These are phyloP conservation scores for Oreotrochilus melanogaster DNA, from an alignment of 2,113 vertebrate genomes.

Conservation along the genomic window DNA sequence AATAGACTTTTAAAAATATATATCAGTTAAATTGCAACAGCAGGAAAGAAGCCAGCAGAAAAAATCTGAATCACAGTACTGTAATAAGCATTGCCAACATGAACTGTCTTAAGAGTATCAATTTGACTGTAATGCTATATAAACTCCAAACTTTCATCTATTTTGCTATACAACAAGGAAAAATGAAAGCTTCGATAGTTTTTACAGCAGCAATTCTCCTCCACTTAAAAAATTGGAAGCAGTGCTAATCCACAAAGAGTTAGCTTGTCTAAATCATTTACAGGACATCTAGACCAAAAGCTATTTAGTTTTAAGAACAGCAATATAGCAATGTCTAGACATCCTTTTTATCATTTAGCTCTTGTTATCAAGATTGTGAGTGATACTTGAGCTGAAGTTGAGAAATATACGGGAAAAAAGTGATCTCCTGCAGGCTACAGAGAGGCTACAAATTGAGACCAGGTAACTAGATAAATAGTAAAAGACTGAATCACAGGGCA, in stretches of 20 bases:
- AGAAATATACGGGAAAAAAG: conserved; percentile 9
- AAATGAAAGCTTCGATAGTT: conserved; percentile 19
- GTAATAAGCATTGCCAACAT: neutral
- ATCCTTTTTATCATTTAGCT: conserved; percentile 29
- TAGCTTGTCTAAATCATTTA: conserved; percentile 41
- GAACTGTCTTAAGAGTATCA: conserved; percentile 38
- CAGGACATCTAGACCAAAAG: neutral
- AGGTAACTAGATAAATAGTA: neutral
- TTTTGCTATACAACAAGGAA: conserved; percentile 67
- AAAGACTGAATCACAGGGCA: neutral
- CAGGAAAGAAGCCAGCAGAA: conserved; percentile 16
- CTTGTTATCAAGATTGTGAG: conserved; percentile 3
- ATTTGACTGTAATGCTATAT: conserved; percentile 65
- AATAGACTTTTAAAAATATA: neutral
- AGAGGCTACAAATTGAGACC: conserved; percentile 9
- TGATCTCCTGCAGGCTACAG: neutral
- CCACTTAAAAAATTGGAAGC: conserved; percentile 30
- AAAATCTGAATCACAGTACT: neutral
- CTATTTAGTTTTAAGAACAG: conserved; percentile 36
- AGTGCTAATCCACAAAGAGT: conserved; percentile 48
- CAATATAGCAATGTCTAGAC: conserved; percentile 39
- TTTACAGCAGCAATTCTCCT: conserved; percentile 26
- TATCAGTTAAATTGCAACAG: neutral
- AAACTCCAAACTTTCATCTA: conserved; percentile 68
- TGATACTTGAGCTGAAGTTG: neutral